Percentiles rank a stretch among this genome's conserved stretches.
Evolutionary conservation across 2,888 invertebrate genomes (phyloP).

Genomic region (Mellilla xanthometata): DNA sequence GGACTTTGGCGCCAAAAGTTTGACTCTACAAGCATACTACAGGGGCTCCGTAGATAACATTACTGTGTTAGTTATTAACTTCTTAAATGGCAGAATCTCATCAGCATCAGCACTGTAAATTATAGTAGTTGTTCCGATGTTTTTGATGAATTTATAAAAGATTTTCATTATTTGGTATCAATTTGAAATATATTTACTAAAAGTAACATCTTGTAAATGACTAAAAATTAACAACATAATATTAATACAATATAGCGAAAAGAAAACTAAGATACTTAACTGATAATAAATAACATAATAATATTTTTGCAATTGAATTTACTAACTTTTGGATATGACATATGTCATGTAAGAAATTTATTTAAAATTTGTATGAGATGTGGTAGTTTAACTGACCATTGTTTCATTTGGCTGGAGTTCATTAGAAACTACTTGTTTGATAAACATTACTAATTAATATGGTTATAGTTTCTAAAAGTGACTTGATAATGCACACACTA

Average conservation of each 20-base stretch:
- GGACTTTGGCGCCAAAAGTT: conserved; percentile 94
- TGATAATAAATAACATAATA: conserved; percentile 13
- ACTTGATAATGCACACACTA: not conserved
- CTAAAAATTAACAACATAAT: not conserved
- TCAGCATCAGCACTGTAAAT: conserved; percentile 33
- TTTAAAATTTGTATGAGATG: not conserved
- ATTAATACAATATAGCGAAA: conserved; percentile 6
- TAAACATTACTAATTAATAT: too few relatives aligned
- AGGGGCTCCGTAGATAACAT: conserved; percentile 97
- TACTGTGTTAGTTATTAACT: conserved; percentile 94
- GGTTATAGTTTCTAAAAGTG: too few relatives aligned
- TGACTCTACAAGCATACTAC: conserved; percentile 94
- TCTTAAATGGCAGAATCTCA: conserved; percentile 79
- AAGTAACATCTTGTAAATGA: not conserved
- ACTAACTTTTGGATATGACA: conserved; percentile 20
- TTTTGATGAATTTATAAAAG: conserved; percentile 17
- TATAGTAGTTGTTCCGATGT: conserved; percentile 2
- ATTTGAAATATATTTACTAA: conserved; percentile 7
- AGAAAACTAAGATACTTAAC: conserved; percentile 4
- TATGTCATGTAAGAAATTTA: not conserved
- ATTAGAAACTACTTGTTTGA: conserved; percentile 1
- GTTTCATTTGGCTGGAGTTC: conserved; percentile 10
- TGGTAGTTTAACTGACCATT: conserved; percentile 3
- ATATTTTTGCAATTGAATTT: conserved; percentile 29
- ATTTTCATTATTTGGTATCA: conserved; percentile 7